These are phyloP conservation scores for Epizoanthus illoricatus DNA, from an alignment of 92 coral and sea anemone genomes.

Conservation along the genomic window DNA sequence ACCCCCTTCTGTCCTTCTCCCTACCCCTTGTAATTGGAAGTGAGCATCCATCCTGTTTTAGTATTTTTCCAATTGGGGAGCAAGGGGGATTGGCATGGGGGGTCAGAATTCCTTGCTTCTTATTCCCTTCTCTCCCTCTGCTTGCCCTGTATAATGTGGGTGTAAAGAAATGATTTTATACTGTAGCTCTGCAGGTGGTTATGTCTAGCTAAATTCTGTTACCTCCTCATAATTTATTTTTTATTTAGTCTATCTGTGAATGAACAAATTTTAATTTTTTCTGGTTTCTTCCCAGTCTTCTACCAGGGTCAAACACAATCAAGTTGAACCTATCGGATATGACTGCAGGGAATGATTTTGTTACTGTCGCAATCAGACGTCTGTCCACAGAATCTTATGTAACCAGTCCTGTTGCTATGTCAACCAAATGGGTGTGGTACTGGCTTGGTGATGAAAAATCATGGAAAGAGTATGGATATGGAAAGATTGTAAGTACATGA, in stretches of 20 bases:
- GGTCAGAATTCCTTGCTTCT: no score
- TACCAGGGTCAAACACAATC: slow-evolving; percentile 46
- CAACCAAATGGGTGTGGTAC: slow-evolving; percentile 82
- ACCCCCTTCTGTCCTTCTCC: no score
- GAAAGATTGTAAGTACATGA: slow-evolving; percentile 33
- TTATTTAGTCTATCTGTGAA: background rate
- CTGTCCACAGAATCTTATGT: slow-evolving; percentile 64
- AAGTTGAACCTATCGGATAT: slow-evolving; percentile 47
- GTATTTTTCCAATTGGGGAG: no score
- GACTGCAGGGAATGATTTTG: slow-evolving; percentile 47
- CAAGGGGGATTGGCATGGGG: no score
- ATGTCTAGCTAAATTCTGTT: no score
- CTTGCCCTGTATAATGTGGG: no score
- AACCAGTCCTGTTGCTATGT: slow-evolving; percentile 42
- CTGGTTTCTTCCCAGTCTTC: slow-evolving; percentile 25
- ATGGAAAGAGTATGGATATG: slow-evolving; percentile 64
- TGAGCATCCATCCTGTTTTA: no score
- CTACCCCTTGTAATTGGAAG: no score
- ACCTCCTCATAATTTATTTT: no score
- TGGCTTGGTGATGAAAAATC: slow-evolving; percentile 48
- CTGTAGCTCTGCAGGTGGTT: no score
- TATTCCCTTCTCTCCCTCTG: no score
- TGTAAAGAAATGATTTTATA: no score
- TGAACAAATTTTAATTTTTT: background rate
- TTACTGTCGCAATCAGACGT: slow-evolving; percentile 44